A percentile compares a stretch with the other conserved stretches of the same genome.
phyloP scores from a whole-genome alignment of 1,140 invertebrate genomes.

The Solen grandis region DNA sequence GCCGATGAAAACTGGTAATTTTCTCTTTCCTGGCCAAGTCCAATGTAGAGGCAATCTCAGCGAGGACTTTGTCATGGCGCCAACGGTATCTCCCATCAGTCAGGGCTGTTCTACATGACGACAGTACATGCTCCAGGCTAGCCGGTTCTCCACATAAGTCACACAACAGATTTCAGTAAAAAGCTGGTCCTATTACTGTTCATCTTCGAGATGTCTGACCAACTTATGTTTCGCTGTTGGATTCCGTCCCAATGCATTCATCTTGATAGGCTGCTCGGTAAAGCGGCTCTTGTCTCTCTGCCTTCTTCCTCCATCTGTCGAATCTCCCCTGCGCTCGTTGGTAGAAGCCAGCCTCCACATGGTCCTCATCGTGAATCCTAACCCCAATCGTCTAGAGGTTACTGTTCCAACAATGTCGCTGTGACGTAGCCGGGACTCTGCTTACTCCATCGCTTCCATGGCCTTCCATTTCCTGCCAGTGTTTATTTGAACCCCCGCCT shows the following conservation, averaged over 20 bases:
- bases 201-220: slow-evolving; percentile 4
- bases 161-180: too few species aligned
- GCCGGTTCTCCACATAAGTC: slow-evolving; percentile 15
- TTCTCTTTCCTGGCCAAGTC: not conserved
- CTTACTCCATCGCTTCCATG: slow-evolving; percentile 6
- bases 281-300: not conserved
- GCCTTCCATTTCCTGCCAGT: slow-evolving; percentile 27
- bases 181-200: too few species aligned
- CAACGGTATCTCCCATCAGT: slow-evolving; percentile 3
- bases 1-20: slow-evolving; percentile 9
- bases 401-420: too few species aligned
- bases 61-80: too few species aligned
- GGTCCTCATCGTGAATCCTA: not conserved
- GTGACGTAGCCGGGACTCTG: slow-evolving; percentile 1
- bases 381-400: not conserved
- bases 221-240: not conserved
- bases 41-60: too few species aligned
- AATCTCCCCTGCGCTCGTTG: not conserved
- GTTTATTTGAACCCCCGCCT: not conserved
- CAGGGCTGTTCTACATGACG: slow-evolving; percentile 5
- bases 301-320: not conserved
- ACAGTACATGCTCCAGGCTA: slow-evolving; percentile 43
- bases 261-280: not conserved
- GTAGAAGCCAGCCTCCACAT: not conserved
- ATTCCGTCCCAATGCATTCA: not conserved